These are phyloP conservation scores for Coenonympha glycerion DNA, from an alignment of 2,888 invertebrate genomes.

Conservation along the genomic window DNA sequence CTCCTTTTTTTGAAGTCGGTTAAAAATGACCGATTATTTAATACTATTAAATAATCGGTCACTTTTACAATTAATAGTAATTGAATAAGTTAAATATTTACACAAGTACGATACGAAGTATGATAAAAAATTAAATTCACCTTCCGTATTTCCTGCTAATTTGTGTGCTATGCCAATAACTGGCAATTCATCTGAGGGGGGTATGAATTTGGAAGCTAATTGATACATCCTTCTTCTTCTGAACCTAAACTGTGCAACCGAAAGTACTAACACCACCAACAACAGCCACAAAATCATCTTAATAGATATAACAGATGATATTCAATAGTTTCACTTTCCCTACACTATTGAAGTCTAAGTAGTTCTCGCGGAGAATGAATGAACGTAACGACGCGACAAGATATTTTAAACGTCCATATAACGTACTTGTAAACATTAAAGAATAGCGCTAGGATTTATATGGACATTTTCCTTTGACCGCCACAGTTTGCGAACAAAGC, in stretches of 20 bases:
- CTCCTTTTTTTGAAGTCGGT: background rate
- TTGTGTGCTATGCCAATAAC: conserved; percentile 47
- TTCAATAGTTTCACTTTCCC: background rate
- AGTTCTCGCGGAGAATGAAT: conserved; percentile 1
- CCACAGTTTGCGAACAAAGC: conserved; percentile 35
- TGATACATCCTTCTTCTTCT: conserved; percentile 48
- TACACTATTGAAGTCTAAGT: background rate
- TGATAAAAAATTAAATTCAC: too few relatives aligned
- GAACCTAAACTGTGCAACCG: conserved; percentile 42
- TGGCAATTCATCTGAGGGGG: conserved; percentile 37
- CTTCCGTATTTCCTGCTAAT: conserved; percentile 46
- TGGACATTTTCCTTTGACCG: conserved; percentile 32
- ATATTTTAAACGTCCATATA: conserved; percentile 14
- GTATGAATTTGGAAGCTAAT: conserved; percentile 42
- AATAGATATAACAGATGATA: background rate
- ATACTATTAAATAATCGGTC: too few relatives aligned
- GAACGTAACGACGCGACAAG: conserved; percentile 4
- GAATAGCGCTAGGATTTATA: conserved; percentile 29
- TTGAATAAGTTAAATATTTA: too few relatives aligned
- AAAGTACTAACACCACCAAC: conserved; percentile 36
- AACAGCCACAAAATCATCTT: conserved; percentile 45
- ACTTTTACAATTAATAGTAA: too few relatives aligned
- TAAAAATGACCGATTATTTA: too few relatives aligned
- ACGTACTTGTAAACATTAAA: conserved; percentile 19
- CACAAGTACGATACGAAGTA: too few relatives aligned